Percentiles rank a stretch among this genome's conserved stretches.
phyloP scores from a whole-genome alignment of 2,113 vertebrate species.

The Arvicanthis niloticus region DNA sequence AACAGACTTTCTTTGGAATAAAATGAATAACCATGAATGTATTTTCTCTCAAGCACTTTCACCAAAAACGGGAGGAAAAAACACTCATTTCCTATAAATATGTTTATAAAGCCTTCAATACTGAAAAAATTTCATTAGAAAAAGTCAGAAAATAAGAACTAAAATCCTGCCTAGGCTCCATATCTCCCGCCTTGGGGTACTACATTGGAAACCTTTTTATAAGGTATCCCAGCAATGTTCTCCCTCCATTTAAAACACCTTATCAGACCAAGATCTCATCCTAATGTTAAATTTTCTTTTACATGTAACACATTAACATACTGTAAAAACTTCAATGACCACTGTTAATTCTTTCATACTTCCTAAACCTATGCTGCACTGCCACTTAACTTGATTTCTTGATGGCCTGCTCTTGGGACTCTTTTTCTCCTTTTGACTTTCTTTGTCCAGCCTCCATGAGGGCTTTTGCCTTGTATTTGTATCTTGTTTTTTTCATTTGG shows the following conservation, averaged over 20 bases:
- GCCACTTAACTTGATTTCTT: neutral
- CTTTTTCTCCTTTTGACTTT: neutral
- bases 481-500: neutral
- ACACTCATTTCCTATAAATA: neutral
- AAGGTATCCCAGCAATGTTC: neutral
- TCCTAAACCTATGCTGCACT: neutral
- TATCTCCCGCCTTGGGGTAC: neutral
- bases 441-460: neutral
- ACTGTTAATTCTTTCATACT: conserved; percentile 4
- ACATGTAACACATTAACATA: neutral
- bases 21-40: conserved; percentile 33
- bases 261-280: conserved; percentile 4
- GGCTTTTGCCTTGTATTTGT: neutral
- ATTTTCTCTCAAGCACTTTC: conserved; percentile 39
- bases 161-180: neutral
- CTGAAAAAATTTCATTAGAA: conserved; percentile 40
- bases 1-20: conserved; percentile 39
- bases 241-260: conserved; percentile 21
- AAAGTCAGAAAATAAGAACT: conserved; percentile 50
- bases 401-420: neutral
- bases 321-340: conserved; percentile 51
- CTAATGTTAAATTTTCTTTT: neutral
- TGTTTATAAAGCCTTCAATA: conserved; percentile 26
- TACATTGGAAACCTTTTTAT: neutral
- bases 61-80: conserved; percentile 55